Base-by-base conservation (phyloP, 2,113 vertebrate species). In the Thamnaconus septentrionalis region DNA sequence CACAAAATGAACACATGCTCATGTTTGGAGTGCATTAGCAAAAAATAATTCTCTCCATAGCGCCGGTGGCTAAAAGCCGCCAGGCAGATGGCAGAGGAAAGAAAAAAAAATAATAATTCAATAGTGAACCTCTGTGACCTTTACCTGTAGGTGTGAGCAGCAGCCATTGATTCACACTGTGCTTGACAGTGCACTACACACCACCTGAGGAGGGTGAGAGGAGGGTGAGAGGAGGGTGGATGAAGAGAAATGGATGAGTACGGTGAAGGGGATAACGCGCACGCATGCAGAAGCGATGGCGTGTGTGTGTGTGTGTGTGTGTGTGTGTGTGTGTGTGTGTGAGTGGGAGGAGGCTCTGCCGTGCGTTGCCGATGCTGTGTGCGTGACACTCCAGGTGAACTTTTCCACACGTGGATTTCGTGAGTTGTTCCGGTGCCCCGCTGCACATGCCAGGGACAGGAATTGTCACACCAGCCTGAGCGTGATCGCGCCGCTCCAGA, bases 21-120 rank as follows among this genome's bases (percentile, higher is more conserved):
- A 56, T 72, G 76, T 83, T 81, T 75, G 60, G 41, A 80, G 75
- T 79, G 78, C 85, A 86, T 86, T 87, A 86, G 80, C 68, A 79
- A 72, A 82, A 73, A 80, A 73, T 31, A 86, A 80, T 81, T 76
- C 82, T 85, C 81, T 84, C 78, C 76, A 85, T 82, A 82, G 74
- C 79, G 83, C 87, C 76, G 73, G 77, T 77, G 87, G 76, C 86
- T 91, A 89, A 87, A 90, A 84, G 83, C 87, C 85, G 84, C 79
- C 76, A 79, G 81, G 88, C 86, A 85, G 87, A 89, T 89, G 87
- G 84, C 85, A 84, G 79, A 80, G 85, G 88, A 86, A 87, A 88
- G 81, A 84, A 84, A 85, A 80, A 78, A 85, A 76, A 90, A 88
- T 86, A 91, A 91, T 91, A 90, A 91, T 92, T 92, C 87, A 91